Base-by-base conservation (phyloP, 1,140 invertebrate species). In the Eurosta solidaginis region DNA sequence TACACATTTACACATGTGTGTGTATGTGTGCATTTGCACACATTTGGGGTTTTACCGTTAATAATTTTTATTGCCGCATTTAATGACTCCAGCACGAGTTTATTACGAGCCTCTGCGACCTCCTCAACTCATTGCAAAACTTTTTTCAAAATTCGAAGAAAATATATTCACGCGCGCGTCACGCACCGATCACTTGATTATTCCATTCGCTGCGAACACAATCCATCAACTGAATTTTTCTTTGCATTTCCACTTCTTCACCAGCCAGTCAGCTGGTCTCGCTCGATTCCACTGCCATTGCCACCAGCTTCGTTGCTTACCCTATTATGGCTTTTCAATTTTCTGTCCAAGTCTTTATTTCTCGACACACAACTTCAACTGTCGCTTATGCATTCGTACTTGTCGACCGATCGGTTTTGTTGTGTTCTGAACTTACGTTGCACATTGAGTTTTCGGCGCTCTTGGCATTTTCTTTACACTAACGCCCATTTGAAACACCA, bases 151-250 rank as follows among this genome's bases (percentile, higher is more conserved):
- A 6, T 33, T 68, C 20, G n/a, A n/a, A 36, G 3, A 9, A n/a
- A 12, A n/a, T 47, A 7, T 17, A 20, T 36, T 22, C 14, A 2
- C 59, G 40, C 17, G 7, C 33, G n/a, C 59, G 59, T 10, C 33
- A n/a, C 59, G 59, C 17, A 40, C 33, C n/a, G 33, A 68, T 40
- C 33, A n/a, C n/a, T 20, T 2, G 27, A 25, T 42, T 3, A 68
- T 40, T 40, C 59, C 59, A 40, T 40, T 42, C 59, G 59, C 59
- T 33, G 33, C 59, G 33, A 68, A 68, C 59, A 40, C 36, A 22
- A n/a, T 29, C 59, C 59, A 42, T n/a, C 59, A 68, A 68, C 59
- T 68, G 59, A 68, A 68, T 17, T 68, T 68, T 68, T 22, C 59
- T 68, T 68, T 33, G n/a, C 59, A 68, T 68, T 68, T 68, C 29